Conservation (phyloP, 2,113 vertebrate species). For the Poeciliopsis retropinna region DNA sequence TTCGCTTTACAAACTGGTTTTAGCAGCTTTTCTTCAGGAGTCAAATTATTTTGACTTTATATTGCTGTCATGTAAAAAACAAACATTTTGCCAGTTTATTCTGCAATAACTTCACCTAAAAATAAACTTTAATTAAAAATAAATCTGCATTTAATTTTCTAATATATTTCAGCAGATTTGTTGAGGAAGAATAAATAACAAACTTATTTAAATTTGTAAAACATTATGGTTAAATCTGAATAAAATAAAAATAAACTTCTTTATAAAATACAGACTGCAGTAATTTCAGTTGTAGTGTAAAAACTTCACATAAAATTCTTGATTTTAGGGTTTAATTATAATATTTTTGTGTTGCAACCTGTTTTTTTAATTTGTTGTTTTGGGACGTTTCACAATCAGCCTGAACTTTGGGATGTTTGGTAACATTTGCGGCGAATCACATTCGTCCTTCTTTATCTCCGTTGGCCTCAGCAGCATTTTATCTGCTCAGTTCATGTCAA, state of each 20-base stretch:
- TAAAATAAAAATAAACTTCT: background rate
- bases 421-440: background rate
- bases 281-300: background rate
- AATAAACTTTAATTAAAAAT: background rate
- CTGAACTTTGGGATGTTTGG: background rate
- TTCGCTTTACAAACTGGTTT: too few species aligned
- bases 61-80: too few species aligned
- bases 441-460: background rate
- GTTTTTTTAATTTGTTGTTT: background rate
- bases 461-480: background rate
- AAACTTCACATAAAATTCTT: background rate
- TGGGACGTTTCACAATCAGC: background rate
- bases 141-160: background rate
- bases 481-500: background rate
- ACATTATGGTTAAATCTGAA: background rate
- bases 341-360: background rate
- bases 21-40: too few species aligned
- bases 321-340: background rate
- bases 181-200: background rate
- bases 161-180: background rate
- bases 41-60: too few species aligned
- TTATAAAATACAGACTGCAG: too few species aligned
- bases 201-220: too few species aligned
- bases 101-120: too few species aligned
- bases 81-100: too few species aligned